A percentile compares a stretch with the other conserved stretches of the same genome.
Evolutionary conservation across 2,888 invertebrate genomes (phyloP).

Genomic region (Uropetala carovei): DNA sequence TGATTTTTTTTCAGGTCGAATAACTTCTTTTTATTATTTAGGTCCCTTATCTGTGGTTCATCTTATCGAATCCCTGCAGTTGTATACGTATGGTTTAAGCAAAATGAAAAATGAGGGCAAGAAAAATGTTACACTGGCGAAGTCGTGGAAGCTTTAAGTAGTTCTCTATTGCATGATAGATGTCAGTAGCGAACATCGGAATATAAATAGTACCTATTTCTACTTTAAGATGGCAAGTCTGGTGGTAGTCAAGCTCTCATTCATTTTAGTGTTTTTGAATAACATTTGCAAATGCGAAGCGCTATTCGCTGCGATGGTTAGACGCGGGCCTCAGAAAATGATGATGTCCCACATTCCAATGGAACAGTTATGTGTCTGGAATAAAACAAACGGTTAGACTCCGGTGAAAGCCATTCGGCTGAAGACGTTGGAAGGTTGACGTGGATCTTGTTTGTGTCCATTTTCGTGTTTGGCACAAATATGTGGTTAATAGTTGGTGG

Average conservation of each 20-base stretch:
- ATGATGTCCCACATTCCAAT: conserved; percentile 35
- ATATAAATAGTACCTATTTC: not conserved
- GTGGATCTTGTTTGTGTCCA: not conserved
- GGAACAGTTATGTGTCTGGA: conserved; percentile 31
- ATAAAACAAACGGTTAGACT: conserved; percentile 46
- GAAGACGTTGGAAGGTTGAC: not conserved
- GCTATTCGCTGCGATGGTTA: not conserved
- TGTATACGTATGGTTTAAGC: too few relatives aligned
- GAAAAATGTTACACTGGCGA: too few relatives aligned
- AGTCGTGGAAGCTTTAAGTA: not conserved
- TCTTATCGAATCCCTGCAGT: too few relatives aligned
- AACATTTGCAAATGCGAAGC: not conserved
- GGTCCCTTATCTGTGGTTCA: too few relatives aligned
- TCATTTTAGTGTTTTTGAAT: too few relatives aligned
- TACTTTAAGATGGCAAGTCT: conserved; percentile 22
- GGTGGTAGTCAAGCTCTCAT: not conserved
- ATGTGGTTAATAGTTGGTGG: conserved; percentile 26
- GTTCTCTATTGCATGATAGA: not conserved
- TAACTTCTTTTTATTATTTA: too few relatives aligned
- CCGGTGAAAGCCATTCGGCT: conserved; percentile 44
- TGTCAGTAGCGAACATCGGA: not conserved
- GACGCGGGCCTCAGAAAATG: not conserved
- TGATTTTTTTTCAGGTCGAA: too few relatives aligned
- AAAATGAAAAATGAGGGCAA: too few relatives aligned
- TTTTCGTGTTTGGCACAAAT: not conserved